Percentiles rank a stretch among this genome's conserved stretches.
phyloP scores from a whole-genome alignment of 2,797 vertebrate species.

The Hypotaenidia philippensis region DNA sequence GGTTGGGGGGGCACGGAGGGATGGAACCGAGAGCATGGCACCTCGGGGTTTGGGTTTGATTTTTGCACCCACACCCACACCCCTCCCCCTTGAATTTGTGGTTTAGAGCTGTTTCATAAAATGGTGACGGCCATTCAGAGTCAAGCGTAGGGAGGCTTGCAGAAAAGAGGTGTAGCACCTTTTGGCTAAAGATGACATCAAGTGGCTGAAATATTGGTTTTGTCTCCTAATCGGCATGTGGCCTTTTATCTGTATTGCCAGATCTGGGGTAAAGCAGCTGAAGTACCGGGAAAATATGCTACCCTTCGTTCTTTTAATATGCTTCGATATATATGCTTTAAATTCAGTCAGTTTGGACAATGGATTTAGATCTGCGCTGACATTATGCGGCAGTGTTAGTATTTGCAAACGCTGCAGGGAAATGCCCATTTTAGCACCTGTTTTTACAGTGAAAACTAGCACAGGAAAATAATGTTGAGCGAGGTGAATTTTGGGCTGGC shows the following conservation, averaged over 20 bases:
- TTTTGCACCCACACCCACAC: background rate
- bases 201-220: background rate
- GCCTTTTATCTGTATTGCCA: background rate
- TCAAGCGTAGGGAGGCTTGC: background rate
- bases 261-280: background rate
- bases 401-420: background rate
- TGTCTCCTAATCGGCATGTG: background rate
- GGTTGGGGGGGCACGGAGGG: background rate
- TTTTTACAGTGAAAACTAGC: background rate
- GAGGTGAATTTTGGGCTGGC: accelerated
- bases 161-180: background rate
- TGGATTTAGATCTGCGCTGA: background rate
- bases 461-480: background rate
- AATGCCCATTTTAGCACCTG: background rate
- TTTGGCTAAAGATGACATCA: background rate
- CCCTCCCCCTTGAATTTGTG: accelerated
- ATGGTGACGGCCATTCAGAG: background rate
- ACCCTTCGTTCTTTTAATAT: background rate
- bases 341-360: background rate
- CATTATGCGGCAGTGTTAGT: constrained; percentile 38
- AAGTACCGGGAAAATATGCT: accelerated
- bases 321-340: background rate
- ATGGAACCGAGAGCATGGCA: background rate
- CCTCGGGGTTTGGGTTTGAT: background rate
- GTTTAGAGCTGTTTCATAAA: background rate